These are phyloP conservation scores for Pipistrellus pipistrellus DNA, from an alignment of 2,797 vertebrate genomes.

Conservation along the genomic window DNA sequence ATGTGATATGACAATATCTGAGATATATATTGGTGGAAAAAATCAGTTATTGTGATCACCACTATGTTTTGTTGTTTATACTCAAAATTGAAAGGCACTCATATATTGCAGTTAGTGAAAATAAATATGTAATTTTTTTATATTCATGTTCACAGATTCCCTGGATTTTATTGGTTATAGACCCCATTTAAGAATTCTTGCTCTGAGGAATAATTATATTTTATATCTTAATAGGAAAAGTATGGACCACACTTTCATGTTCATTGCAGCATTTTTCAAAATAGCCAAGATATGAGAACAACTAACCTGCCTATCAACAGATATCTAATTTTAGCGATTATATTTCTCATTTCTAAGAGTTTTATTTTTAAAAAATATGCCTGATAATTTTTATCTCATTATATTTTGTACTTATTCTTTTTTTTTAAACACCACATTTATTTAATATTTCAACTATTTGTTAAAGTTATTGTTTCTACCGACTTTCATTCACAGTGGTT, in stretches of 20 bases:
- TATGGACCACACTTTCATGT: not conserved
- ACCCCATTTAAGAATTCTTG: not conserved
- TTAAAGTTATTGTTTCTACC: slow-evolving; percentile 21
- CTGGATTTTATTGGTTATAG: not conserved
- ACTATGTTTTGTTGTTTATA: not conserved
- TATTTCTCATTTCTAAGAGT: slow-evolving; percentile 30
- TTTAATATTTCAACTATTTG: slow-evolving; percentile 34
- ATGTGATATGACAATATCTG: slow-evolving; percentile 10
- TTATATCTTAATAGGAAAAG: slow-evolving; percentile 2
- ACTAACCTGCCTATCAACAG: not conserved
- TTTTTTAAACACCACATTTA: slow-evolving; percentile 15
- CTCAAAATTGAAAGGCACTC: slow-evolving; percentile 7
- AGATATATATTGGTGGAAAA: slow-evolving; percentile 1
- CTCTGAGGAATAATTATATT: not conserved
- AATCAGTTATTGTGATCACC: not conserved
- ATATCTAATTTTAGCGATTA: not conserved
- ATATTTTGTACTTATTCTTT: slow-evolving; percentile 9
- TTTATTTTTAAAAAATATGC: not conserved
- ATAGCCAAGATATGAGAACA: slow-evolving; percentile 5
- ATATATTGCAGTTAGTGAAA: slow-evolving; percentile 42
- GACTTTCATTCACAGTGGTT: not conserved
- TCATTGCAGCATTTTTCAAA: not conserved
- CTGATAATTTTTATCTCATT: slow-evolving; percentile 23
- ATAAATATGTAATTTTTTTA: not conserved
- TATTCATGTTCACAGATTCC: not conserved